Percentiles rank a stretch among this genome's conserved stretches.
Evolutionary conservation across 1,140 invertebrate genomes (phyloP).

Genomic region (Caenorhabditis latens): DNA sequence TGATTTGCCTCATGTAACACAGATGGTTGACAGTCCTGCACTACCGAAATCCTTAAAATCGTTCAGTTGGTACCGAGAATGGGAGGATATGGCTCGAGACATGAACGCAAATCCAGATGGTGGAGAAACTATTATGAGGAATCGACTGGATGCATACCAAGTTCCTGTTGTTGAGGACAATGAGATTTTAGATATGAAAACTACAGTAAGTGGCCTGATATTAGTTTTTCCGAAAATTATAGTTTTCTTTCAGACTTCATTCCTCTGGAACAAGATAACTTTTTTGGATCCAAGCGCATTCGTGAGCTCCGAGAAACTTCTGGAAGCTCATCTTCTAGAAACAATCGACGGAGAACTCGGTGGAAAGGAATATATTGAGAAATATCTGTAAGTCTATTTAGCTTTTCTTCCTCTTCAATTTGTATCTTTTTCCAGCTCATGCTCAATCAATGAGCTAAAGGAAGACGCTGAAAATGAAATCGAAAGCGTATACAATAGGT

Average conservation of each 20-base stretch:
- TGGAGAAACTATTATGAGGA: background rate
- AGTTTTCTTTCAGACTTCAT: background rate
- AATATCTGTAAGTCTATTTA: background rate
- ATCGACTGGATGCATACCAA: background rate
- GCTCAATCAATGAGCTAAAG: background rate
- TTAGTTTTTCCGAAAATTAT: too few species aligned
- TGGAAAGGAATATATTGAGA: background rate
- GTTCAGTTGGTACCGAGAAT: constrained; percentile 7
- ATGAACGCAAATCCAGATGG: background rate
- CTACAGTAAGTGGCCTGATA: background rate
- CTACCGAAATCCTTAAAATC: too few species aligned
- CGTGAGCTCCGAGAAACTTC: too few species aligned
- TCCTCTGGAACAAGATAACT: too few species aligned
- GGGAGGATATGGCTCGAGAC: background rate
- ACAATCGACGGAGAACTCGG: too few species aligned
- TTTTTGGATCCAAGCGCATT: too few species aligned
- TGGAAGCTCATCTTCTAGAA: too few species aligned
- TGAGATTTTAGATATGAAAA: background rate
- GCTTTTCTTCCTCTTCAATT: too few species aligned
- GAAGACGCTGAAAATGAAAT: constrained; percentile 5
- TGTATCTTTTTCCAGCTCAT: background rate
- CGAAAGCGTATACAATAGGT: background rate
- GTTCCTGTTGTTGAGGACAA: background rate
- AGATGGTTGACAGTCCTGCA: too few species aligned
- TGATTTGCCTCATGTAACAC: too few species aligned